A percentile compares a stretch with the other conserved stretches of the same genome.
Conservation (phyloP, 1,140 invertebrate genomes). For the Sesamia nonagrioides region DNA sequence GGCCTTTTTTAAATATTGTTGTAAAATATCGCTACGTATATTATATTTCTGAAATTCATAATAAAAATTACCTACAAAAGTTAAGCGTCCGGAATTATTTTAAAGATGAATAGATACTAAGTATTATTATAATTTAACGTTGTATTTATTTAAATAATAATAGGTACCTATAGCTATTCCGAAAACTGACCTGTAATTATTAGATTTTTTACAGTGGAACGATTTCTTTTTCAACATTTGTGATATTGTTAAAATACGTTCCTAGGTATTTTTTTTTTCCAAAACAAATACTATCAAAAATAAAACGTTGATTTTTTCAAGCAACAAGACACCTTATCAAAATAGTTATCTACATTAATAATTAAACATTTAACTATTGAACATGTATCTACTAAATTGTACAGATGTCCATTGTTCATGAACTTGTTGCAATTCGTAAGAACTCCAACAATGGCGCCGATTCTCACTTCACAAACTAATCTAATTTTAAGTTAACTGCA, state of each 20-base stretch:
- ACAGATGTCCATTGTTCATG: not conserved
- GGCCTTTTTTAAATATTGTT: not conserved
- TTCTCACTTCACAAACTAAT: too few species aligned
- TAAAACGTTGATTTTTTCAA: not conserved
- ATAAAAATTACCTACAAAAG: not conserved
- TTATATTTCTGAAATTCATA: not conserved
- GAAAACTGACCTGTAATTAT: not conserved
- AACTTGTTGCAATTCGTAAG: not conserved
- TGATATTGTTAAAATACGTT: slow-evolving; percentile 47
- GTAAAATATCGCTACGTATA: not conserved
- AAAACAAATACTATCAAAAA: slow-evolving; percentile 47
- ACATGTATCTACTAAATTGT: not conserved
- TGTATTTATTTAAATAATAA: not conserved
- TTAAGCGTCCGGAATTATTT: not conserved
- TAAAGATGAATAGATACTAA: not conserved
- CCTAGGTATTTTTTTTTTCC: slow-evolving; percentile 29
- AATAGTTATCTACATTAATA: not conserved
- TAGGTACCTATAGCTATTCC: not conserved
- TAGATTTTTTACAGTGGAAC: slow-evolving; percentile 1
- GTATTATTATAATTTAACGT: not conserved
- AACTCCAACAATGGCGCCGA: not conserved
- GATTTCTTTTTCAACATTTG: slow-evolving; percentile 19
- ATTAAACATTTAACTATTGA: not conserved
- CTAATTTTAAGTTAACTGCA: too few species aligned
- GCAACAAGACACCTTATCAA: not conserved